phyloP scores from a whole-genome alignment of 2,113 vertebrate species.

The Epinephelus cyanopodus region DNA sequence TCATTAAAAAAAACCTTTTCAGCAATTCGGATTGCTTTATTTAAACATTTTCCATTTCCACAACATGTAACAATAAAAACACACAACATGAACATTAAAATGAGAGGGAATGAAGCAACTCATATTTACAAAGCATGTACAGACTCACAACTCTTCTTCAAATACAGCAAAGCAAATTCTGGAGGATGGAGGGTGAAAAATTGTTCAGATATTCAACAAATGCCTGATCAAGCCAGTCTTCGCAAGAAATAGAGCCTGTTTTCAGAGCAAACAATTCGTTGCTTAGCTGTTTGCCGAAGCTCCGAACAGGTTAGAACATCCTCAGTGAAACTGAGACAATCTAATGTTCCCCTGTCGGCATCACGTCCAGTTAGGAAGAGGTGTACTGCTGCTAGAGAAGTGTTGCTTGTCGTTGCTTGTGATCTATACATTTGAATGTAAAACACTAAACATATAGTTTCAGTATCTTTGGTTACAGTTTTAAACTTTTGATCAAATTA shows the following conservation, averaged over 20 bases:
- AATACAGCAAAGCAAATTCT: too few species aligned
- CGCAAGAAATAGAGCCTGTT: too few species aligned
- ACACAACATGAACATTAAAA: conserved; percentile 60
- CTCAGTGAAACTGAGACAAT: too few species aligned
- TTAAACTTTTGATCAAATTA: conserved; percentile 1
- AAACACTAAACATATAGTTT: neutral
- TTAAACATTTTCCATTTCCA: conserved; percentile 28
- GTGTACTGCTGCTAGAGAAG: neutral
- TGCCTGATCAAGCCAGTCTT: too few species aligned
- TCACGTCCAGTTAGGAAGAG: too few species aligned
- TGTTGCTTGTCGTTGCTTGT: neutral
- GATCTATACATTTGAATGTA: conserved; percentile 27
- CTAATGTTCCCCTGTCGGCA: too few species aligned
- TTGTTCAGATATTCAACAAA: too few species aligned
- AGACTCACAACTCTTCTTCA: neutral
- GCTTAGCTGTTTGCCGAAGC: too few species aligned
- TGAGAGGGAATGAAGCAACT: conserved; percentile 16
- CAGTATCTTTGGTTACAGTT: neutral
- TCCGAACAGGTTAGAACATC: too few species aligned
- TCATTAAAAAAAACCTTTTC: conserved; percentile 49
- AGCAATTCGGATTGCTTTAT: conserved; percentile 57
- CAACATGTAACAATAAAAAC: conserved; percentile 26
- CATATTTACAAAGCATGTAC: neutral
- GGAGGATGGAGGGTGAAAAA: too few species aligned
- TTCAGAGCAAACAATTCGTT: too few species aligned